Base-by-base conservation (phyloP, 2,888 invertebrate species). In the Brachyopa scutellaris region DNA sequence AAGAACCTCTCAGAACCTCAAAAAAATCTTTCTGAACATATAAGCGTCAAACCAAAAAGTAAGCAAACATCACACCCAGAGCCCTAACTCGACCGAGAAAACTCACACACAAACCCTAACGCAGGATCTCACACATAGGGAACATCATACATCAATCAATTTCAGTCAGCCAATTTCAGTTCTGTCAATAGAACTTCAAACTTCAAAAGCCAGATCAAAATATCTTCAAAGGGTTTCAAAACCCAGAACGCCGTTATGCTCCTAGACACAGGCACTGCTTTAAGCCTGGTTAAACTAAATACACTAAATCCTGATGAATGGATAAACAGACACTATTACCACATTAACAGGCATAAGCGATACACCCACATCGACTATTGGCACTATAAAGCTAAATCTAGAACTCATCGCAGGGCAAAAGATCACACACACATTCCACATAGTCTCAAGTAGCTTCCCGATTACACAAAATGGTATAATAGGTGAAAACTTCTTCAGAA, bases 191-290 rank as follows among this genome's bases (percentile, higher is more conserved):
- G 19, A 6, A 21, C 6, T 47, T 47, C 47, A 8, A 47, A 15
- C 47, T 26, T 26, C 26, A 47, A 47, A 47, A 47, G 47, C 13
- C 26, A 26, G 26, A 47, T 26, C 8, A 47, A 47, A 47, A 9
- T 47, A 1, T 26, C 26, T 8, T 47, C 47, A 8, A 47, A 8
- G 19, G 26, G 13, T 7, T 26, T 26, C 23, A 31, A 17, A 15
- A 15, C 26, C 29, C 15, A 51, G 29, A 15, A 9, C 15, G 29
- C 26, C 8, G 3, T 13, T n/a, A 49, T 49, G 49, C 49, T 49
- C 5, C 15, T 49, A 29, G 15, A 49, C 49, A 49, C 49, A 7
- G 49, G 49, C 3, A 29, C 29, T n/a, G 5, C 29, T 51, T 9
- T 29, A 17, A 47, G 47, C 8, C 26, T 23, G 15, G 26, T 26